Base-by-base conservation (phyloP, 1,140 invertebrate species). In the Monomorium pharaonis region DNA sequence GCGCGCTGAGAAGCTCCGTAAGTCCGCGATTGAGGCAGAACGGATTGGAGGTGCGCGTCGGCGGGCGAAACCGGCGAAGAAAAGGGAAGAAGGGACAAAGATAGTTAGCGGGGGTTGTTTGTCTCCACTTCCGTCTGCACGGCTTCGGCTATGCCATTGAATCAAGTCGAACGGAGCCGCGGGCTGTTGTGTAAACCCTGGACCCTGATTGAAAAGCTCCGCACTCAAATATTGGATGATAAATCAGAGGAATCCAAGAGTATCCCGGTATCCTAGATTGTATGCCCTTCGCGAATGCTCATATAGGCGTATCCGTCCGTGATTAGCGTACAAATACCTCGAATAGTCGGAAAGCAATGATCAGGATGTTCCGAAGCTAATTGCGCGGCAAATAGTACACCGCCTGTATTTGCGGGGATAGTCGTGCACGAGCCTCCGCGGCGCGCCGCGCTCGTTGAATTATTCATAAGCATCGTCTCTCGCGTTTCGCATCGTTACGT, bases 211-310 rank as follows among this genome's bases (percentile, higher is more conserved):
- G 93, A 94, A 95, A 94, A 94, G 92, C 93, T 93, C 90, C 91
- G 92, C 92, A 92, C 92, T 94, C 94, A 94, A 94, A 94, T 94
- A 94, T 94, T 94, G 93, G 92, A 94, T 93, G 92, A 94, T 94
- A 94, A 94, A 94, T 94, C 93, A 91, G 89, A 92, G 87, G n/a
- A 89, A 86, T 85, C 87, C 70, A 49, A n/a, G 88, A 81, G 87
- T 91, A n/a, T 90, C 21, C 85, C 86, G 80, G 80, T 81, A 89
- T 92, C 88, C 44, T 47, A 30, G 88, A 89, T 74, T 87, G 78
- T 86, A 69, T 90, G 86, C 87, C 78, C 51, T 89, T 86, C 56
- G 63, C 85, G 63, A 88, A 87, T 69, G 83, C 87, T 86, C 87
- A 33, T 69, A 42, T 47, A 80, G 56, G 65, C 72, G 80, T 54